Percentiles rank a stretch among this genome's conserved stretches.
Evolutionary conservation across 1,140 invertebrate genomes (phyloP).

Genomic region (Subanguina moxae): DNA sequence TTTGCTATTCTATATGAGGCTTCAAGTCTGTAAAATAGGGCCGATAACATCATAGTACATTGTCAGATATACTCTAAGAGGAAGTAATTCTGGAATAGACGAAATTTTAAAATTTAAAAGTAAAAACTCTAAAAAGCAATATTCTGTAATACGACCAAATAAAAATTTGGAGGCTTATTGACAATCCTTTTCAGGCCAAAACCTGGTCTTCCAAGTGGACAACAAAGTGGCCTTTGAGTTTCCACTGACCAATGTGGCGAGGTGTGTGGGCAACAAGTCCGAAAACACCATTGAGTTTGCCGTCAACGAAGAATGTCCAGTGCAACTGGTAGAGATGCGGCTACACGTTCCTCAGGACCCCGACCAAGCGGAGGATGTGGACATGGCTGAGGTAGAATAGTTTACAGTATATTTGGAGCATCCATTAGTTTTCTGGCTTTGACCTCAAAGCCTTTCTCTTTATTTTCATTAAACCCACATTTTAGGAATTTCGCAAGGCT

Average conservation of each 20-base stretch:
- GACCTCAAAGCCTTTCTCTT: not conserved
- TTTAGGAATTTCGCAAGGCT: slow-evolving; percentile 81
- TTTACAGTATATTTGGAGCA: slow-evolving; percentile 5
- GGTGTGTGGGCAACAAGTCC: slow-evolving; percentile 79
- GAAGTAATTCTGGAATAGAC: too few species aligned
- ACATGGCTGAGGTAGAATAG: slow-evolving; percentile 73
- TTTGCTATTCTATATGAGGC: too few species aligned
- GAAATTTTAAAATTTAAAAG: too few species aligned
- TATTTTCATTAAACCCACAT: not conserved
- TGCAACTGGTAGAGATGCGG: slow-evolving; percentile 91
- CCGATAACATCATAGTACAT: too few species aligned
- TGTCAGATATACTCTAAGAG: too few species aligned
- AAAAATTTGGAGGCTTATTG: not conserved
- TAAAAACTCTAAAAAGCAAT: too few species aligned
- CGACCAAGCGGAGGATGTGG: slow-evolving; percentile 60
- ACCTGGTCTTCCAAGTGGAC: slow-evolving; percentile 85
- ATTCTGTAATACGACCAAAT: too few species aligned
- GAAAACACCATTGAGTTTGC: slow-evolving; percentile 98
- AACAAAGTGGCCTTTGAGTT: slow-evolving; percentile 82
- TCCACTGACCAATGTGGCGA: slow-evolving; percentile 87
- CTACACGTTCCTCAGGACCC: slow-evolving; percentile 90
- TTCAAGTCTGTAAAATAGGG: too few species aligned
- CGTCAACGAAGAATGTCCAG: slow-evolving; percentile 94
- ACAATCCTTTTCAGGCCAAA: slow-evolving; percentile 66
- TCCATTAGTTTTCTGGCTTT: not conserved